Conservation (phyloP, 1,140 invertebrate genomes). For the Lasioglossum baleicum region DNA sequence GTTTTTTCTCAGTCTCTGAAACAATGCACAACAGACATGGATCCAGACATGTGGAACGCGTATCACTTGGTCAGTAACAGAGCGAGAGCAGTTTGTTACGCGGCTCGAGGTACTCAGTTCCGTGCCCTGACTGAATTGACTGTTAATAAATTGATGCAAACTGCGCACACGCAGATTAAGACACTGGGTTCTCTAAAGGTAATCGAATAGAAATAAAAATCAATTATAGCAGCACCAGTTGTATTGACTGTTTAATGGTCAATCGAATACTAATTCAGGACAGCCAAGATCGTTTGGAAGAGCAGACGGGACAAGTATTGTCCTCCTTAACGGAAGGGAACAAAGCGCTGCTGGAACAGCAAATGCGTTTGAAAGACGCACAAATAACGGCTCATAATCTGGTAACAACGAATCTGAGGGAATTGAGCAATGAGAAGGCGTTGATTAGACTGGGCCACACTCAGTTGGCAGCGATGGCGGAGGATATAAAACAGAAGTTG, state of each 20-base stretch:
- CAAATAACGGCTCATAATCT: conserved; percentile 79
- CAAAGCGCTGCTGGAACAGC: conserved; percentile 80
- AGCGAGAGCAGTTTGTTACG: conserved; percentile 85
- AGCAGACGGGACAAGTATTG: conserved; percentile 80
- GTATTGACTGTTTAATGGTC: not conserved
- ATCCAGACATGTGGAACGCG: conserved; percentile 85
- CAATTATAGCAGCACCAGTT: not conserved
- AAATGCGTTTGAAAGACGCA: conserved; percentile 80
- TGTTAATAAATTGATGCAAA: conserved; percentile 84
- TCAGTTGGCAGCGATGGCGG: conserved; percentile 81
- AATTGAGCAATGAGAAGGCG: conserved; percentile 82
- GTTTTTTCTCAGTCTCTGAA: conserved; percentile 77
- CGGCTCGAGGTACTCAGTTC: conserved; percentile 84
- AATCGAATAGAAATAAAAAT: conserved; percentile 30
- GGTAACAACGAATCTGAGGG: conserved; percentile 81
- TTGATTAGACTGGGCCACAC: conserved; percentile 82
- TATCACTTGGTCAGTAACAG: conserved; percentile 87
- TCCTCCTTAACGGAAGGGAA: conserved; percentile 80
- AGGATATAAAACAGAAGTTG: conserved; percentile 81
- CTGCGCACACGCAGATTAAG: conserved; percentile 77
- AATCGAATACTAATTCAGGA: conserved; percentile 68
- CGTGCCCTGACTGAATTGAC: conserved; percentile 84
- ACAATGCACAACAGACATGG: conserved; percentile 85
- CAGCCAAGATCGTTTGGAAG: conserved; percentile 81
- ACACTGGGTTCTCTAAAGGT: conserved; percentile 75